phyloP scores from a whole-genome alignment of 2,888 invertebrate species.

The Thymelicus acteon region DNA sequence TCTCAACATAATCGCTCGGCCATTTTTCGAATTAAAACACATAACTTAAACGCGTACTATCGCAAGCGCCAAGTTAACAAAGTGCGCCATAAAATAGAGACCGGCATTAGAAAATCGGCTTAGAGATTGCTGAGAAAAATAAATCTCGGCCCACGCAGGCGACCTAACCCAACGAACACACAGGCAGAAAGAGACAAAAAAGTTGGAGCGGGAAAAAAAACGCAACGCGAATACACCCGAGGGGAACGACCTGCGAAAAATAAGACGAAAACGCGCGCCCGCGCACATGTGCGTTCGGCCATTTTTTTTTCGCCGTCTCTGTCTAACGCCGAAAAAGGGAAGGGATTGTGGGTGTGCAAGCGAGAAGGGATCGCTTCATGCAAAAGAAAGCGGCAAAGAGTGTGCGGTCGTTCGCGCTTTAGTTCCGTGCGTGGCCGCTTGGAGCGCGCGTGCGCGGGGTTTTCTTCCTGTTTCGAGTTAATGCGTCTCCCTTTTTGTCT shows the following conservation, averaged over 20 bases:
- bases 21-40: slow-evolving; percentile 39
- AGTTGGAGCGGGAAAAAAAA: slow-evolving; percentile 58
- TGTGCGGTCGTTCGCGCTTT: slow-evolving; percentile 70
- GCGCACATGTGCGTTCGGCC: slow-evolving; percentile 81
- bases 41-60: slow-evolving; percentile 35
- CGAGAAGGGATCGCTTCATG: slow-evolving; percentile 53
- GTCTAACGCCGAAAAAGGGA: slow-evolving; percentile 73
- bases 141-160: slow-evolving; percentile 72
- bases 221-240: slow-evolving; percentile 71
- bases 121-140: slow-evolving; percentile 58
- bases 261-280: slow-evolving; percentile 75
- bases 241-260: slow-evolving; percentile 82
- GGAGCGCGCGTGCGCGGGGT: slow-evolving; percentile 65
- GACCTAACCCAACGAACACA: slow-evolving; percentile 74
- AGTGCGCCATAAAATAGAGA: slow-evolving; percentile 57
- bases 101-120: slow-evolving; percentile 61
- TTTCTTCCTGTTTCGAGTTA: slow-evolving; percentile 77
- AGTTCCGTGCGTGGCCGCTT: slow-evolving; percentile 71
- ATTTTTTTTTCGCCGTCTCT: slow-evolving; percentile 76
- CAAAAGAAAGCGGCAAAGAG: slow-evolving; percentile 80
- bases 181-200: slow-evolving; percentile 66
- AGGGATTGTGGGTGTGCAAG: slow-evolving; percentile 53
- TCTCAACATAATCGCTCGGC: slow-evolving; percentile 21
- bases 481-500: slow-evolving; percentile 59
- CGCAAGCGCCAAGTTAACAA: slow-evolving; percentile 39